Evolutionary conservation across 1,140 invertebrate species (phyloP).

Genomic region (Oncopeltus fasciatus): DNA sequence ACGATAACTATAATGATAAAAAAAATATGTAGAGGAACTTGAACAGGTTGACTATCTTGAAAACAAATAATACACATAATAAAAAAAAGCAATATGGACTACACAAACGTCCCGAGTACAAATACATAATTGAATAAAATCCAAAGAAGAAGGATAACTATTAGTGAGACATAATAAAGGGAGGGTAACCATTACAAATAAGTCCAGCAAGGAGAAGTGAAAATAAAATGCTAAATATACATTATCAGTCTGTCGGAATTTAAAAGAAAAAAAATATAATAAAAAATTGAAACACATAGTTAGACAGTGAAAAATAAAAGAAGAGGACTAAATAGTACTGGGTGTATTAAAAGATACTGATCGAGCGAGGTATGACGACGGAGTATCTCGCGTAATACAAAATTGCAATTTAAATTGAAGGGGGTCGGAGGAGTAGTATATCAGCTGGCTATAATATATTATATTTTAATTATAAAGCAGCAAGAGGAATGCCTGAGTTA

Average conservation of each 20-base stretch:
- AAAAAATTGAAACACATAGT: not conserved
- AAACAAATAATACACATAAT: no score
- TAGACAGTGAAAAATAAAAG: not conserved
- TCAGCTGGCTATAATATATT: not conserved
- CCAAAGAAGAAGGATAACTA: no score
- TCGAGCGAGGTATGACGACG: not conserved
- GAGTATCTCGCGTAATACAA: not conserved
- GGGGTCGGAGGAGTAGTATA: not conserved
- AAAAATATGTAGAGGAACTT: no score
- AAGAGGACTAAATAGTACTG: not conserved
- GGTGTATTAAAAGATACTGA: not conserved
- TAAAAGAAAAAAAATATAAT: not conserved
- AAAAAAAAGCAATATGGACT: no score
- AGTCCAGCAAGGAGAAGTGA: not conserved
- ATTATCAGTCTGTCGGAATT: not conserved
- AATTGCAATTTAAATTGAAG: not conserved
- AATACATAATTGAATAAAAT: no score
- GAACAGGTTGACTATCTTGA: no score
- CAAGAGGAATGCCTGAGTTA: not conserved
- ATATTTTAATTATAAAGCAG: not conserved
- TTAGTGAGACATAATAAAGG: not conserved
- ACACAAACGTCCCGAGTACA: no score
- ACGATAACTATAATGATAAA: no score
- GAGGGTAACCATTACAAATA: not conserved
- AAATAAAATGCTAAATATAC: not conserved